Evolutionary conservation across 1,140 invertebrate species (phyloP), one percentile per base, ranked within the genome.

Genomic region (Micrasema longulum): DNA sequence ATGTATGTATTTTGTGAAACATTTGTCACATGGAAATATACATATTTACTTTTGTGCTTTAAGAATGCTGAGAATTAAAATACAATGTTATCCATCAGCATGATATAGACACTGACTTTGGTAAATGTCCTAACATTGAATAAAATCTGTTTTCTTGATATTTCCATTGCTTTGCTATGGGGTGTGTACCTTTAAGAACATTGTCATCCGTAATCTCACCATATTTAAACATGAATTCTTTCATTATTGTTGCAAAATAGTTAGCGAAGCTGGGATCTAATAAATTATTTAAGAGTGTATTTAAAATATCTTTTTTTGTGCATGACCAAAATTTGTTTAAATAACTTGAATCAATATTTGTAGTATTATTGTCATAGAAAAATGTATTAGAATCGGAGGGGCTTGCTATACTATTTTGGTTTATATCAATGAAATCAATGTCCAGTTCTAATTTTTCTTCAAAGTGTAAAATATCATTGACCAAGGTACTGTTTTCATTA

Each of bases 81-180:
- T n/a, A n/a, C n/a, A n/a, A n/a, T n/a, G n/a, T n/a, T n/a, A n/a
- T n/a, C n/a, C n/a, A n/a, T n/a, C n/a, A 67, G 41, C 65, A 67
- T 36, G 65, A 18, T 12, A 67, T 26, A n/a, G 65, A 52, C 14
- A 67, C 65, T 0, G 36, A 38, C n/a, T n/a, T 12, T 4, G 65
- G 65, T 53, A 50, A 67, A 20, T 67, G 47, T 48, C 50, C 23
- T 9, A 67, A 18, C 20, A 52, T 67, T 20, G 65, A 67, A 53
- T 67, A 55, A n/a, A 22, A 36, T 57, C 20, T 18, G 22, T 50
- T 48, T 1, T 48, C n/a, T 65, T 36, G 45, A 14, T 48, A 10
- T 48, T 65, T 47, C 47, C 43, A 65, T 35, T 35, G 63, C 16
- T 16, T 63, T 16, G 36, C 22, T 10, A 38, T 45, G 22, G 45